These are phyloP conservation scores for Gymnopithys bicolor DNA, from an alignment of 2,797 vertebrate genomes.

Conservation along the genomic window DNA sequence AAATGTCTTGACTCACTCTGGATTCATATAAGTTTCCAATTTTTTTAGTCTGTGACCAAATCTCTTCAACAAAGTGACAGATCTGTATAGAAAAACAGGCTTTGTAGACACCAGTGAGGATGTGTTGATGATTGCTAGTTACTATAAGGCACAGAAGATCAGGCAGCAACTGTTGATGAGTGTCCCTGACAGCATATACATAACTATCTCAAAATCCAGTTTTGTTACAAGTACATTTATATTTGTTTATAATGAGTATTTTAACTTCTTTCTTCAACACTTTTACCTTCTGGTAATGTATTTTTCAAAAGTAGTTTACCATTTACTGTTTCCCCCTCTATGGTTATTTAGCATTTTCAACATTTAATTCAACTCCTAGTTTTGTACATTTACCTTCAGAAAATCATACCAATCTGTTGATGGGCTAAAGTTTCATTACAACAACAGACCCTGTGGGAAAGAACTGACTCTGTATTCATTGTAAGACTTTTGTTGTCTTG, in stretches of 20 bases:
- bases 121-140: neutral
- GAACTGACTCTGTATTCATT: neutral
- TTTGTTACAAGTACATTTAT: neutral
- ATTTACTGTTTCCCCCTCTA: neutral
- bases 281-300: neutral
- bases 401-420: neutral
- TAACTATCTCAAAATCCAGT: neutral
- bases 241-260: neutral
- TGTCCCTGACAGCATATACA: neutral
- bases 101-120: neutral
- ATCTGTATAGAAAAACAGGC: neutral
- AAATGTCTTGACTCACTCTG: neutral
- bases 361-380: neutral
- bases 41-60: neutral
- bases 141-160: neutral
- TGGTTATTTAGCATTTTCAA: neutral
- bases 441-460: neutral
- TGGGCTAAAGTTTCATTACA: neutral
- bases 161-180: neutral
- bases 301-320: neutral
- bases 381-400: neutral
- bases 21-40: neutral
- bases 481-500: neutral
- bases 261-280: neutral
- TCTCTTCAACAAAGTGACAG: neutral